Conservation (phyloP, 2,888 invertebrate species). For the Luperina nickerlii region DNA sequence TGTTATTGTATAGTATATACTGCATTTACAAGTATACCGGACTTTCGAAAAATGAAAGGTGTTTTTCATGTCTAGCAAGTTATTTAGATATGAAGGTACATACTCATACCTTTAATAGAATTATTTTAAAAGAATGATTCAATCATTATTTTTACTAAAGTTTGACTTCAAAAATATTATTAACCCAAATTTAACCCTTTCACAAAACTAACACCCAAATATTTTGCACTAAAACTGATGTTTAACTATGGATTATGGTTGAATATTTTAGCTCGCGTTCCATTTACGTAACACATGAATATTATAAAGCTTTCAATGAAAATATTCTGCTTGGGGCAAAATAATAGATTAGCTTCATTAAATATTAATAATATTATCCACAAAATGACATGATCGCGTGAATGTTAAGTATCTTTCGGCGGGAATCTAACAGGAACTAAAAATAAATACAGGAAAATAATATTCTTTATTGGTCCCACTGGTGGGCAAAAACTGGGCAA, state of each 20-base stretch:
- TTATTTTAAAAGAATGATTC: neutral
- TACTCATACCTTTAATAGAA: neutral
- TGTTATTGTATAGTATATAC: neutral
- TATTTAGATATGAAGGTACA: neutral
- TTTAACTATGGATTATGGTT: slow-evolving; percentile 20
- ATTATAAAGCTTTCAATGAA: slow-evolving; percentile 36
- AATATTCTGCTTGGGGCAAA: slow-evolving; percentile 36
- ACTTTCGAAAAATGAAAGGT: neutral
- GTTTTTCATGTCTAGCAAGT: neutral
- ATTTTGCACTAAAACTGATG: slow-evolving; percentile 24
- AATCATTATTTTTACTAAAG: neutral
- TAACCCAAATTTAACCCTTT: neutral
- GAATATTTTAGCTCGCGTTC: slow-evolving; percentile 34
- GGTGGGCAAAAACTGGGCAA: neutral
- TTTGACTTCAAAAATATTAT: neutral
- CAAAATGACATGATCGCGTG: neutral
- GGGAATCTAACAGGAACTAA: neutral
- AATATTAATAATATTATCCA: slow-evolving; percentile 30
- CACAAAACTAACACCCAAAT: neutral
- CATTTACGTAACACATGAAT: slow-evolving; percentile 43
- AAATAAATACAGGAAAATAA: neutral
- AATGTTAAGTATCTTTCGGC: neutral
- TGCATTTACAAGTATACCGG: too few species aligned
- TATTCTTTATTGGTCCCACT: neutral
- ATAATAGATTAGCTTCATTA: slow-evolving; percentile 51